Evolutionary conservation across 2,113 vertebrate genomes (phyloP), one percentile per base, ranked within the genome.

Genomic region (Alligator mississippiensis): DNA sequence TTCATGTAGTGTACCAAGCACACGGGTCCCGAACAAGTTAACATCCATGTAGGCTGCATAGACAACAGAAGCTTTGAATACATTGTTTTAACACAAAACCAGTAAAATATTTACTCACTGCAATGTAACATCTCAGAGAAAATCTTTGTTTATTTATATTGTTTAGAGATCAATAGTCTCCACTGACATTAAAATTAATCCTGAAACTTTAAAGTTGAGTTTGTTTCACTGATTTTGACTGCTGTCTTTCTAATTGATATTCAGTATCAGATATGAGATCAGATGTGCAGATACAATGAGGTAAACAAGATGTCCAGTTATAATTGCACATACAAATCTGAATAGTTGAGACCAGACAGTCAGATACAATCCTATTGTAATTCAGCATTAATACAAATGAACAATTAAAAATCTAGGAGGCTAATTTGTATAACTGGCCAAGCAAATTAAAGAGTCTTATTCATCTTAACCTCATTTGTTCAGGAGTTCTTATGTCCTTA

Each of bases 71-170:
- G 28, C 1, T 88, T 85, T 85, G 9, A 25, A 83, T 92, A 66
- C 34, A 78, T 91, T 81, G 64, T 84, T 95, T 93, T 81, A 58
- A 87, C 81, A 89, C n/a, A 81, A 83, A 81, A 4, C 79, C 63
- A 90, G 58, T 5, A 89, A 80, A 55, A 90, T 59, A 81, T 82
- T 19, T 77, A n/a, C 85, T 85, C 70, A 6, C 3, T 70, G 17
- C n/a, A 93, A 17, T 81, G 80, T 93, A 90, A 87, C 87, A 58
- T 38, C 77, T 63, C 88, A 82, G 83, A 90, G 91, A 93, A 76
- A 47, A 66, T 70, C 34, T 92, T 54, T 92, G 3, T 62, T 47
- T 47, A 11, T 87, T 80, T 96, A 54, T 93, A 96, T 96, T 93
- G 90, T 76, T 92, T 61, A 78, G 77, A 87, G 58, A 75, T 90